These are phyloP conservation scores for Corythaeola cristata DNA, from an alignment of 2,113 vertebrate genomes.

Conservation along the genomic window DNA sequence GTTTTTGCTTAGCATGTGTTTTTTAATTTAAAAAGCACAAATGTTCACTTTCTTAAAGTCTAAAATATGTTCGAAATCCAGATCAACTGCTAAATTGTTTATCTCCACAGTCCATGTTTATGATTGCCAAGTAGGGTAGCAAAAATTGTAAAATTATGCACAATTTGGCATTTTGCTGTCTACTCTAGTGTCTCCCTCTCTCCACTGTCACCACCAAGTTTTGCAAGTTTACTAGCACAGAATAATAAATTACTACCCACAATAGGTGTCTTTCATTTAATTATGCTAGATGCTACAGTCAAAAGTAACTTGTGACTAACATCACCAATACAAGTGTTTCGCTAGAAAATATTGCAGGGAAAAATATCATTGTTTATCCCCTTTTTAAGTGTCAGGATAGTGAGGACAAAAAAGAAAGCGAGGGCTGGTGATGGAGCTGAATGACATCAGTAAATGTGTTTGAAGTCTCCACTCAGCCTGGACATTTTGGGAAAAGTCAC, in stretches of 20 bases:
- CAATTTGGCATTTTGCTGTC: background rate
- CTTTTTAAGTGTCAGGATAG: background rate
- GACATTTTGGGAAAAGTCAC: background rate
- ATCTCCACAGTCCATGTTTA: background rate
- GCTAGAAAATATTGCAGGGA: background rate
- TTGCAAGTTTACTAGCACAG: background rate
- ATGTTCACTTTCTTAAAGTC: background rate
- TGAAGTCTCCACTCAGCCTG: background rate
- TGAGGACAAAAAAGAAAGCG: background rate
- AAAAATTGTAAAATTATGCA: background rate
- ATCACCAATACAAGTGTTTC: background rate
- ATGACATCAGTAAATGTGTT: background rate
- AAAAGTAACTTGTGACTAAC: background rate
- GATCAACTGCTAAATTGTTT: background rate
- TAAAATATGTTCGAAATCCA: background rate
- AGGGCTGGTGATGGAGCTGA: background rate
- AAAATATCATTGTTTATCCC: background rate
- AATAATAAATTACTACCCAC: background rate
- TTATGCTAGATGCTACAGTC: background rate
- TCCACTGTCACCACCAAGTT: background rate
- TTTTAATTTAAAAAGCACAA: background rate
- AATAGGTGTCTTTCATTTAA: background rate
- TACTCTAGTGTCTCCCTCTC: background rate
- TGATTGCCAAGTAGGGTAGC: background rate
- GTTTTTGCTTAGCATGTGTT: background rate